These are phyloP conservation scores for Tonatia bakeri DNA, from an alignment of 2,113 vertebrate genomes.

Conservation along the genomic window DNA sequence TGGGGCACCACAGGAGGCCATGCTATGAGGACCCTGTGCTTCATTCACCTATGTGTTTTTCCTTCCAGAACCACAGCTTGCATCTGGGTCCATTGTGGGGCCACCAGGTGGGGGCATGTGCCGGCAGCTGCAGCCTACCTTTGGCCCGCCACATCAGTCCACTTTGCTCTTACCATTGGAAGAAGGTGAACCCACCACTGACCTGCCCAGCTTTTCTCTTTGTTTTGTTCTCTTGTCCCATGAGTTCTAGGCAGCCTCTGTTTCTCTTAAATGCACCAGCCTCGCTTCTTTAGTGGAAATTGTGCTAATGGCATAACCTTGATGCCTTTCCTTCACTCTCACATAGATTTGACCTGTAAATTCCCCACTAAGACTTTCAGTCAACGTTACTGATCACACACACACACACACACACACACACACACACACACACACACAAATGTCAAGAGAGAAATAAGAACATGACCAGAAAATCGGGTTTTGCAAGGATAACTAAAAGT, in stretches of 20 bases:
- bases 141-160: accelerated
- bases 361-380: not conserved
- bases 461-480: not conserved
- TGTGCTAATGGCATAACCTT: not conserved
- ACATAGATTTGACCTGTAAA: not conserved
- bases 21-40: not conserved
- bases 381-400: not conserved
- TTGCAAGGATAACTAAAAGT: not conserved
- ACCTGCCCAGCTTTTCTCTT: not conserved
- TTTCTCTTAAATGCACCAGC: not conserved
- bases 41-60: not conserved
- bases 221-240: not conserved
- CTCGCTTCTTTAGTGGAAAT: not conserved
- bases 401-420: too few species aligned
- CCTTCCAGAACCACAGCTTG: not conserved
- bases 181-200: not conserved
- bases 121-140: accelerated
- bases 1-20: not conserved
- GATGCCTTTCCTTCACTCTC: not conserved
- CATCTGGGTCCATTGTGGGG: accelerated
- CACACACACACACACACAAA: too few species aligned
- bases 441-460: not conserved
- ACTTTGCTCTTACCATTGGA: not conserved
- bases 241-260: not conserved
- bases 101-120: accelerated